phyloP scores from a whole-genome alignment of 2,113 vertebrate species.

The Podarcis muralis region DNA sequence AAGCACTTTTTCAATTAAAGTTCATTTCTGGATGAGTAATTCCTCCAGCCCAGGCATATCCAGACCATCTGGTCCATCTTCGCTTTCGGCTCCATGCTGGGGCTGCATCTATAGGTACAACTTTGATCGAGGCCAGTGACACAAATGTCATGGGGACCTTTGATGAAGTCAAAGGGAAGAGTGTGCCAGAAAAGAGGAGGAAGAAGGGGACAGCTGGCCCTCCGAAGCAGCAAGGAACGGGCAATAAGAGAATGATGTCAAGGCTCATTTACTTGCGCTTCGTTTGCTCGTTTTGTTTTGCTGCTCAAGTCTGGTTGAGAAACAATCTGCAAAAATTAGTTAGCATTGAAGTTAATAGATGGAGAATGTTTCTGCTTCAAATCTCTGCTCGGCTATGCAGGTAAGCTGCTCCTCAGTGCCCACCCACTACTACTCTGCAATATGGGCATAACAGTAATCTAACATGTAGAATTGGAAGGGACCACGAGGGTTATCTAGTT shows the following conservation, averaged over 20 bases:
- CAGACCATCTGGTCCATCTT: slow-evolving; percentile 36
- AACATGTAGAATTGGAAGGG: background rate
- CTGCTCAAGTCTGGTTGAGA: background rate
- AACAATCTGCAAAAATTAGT: background rate
- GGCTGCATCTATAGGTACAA: background rate
- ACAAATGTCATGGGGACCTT: background rate
- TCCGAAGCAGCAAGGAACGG: background rate
- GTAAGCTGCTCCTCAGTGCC: background rate
- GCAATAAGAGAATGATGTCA: background rate
- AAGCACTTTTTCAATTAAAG: slow-evolving; percentile 51
- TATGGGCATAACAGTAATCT: background rate
- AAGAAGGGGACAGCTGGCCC: background rate
- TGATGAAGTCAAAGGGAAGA: accelerated
- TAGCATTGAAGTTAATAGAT: background rate
- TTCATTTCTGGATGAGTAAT: slow-evolving; percentile 62
- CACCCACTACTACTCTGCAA: background rate
- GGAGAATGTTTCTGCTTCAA: background rate
- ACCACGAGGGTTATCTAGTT: too few relatives aligned
- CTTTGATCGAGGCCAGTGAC: background rate
- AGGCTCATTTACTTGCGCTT: background rate
- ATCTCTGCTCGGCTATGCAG: background rate
- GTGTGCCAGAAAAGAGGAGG: background rate
- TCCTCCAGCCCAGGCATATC: slow-evolving; percentile 53
- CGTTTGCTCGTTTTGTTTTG: background rate
- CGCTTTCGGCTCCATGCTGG: background rate